Base-by-base conservation (phyloP, 2,888 invertebrate genomes). In the Hydroisotoma schaefferi region DNA sequence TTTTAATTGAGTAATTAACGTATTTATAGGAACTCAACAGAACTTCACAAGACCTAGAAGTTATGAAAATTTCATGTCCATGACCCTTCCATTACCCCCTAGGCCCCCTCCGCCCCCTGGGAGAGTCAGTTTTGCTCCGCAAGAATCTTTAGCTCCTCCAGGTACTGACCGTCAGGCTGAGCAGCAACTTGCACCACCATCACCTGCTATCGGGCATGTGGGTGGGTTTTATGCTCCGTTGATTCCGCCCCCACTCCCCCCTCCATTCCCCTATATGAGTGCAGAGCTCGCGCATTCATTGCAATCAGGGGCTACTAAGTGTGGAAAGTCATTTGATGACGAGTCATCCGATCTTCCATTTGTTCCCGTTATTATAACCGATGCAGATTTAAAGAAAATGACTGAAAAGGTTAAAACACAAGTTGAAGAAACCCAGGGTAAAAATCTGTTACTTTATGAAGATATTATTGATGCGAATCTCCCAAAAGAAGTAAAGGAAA, bases 251-350 rank as follows among this genome's bases (percentile, higher is more conserved):
- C 70, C 70, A 8, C 33, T 69, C 38, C 70, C 70, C 5, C 70
- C 70, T 5, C 57, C 63, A 28, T 70, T 70, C 53, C 67, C 67
- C 1, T 70, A 66, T 61, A 29, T 64, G 38, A 63, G 60, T n/a
- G 55, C 53, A 12, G 54, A 48, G n/a, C 43, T 57, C 2, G 52
- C 53, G 3, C 44, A 57, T 22, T 55, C 59, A 1, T 25, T 59
- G 54, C 38, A 43, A 4, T 20, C 33, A 25, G 37, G 52, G 8
- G 38, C 49, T 4, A 29, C 53, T 10, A 52, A 43, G 20, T 56
- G 40, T 49, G 58, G 54, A 12, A 28, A 59, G 33, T 51, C 23
- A 20, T 55, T 55, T 38, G 53, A 55, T 18, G 48, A 57, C 48
- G 61, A 60, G 26, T 57, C 59, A 10, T 18, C 57, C 29, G 49